Evolutionary conservation across 2,797 vertebrate genomes (phyloP).

Genomic region (Squalus acanthias): DNA sequence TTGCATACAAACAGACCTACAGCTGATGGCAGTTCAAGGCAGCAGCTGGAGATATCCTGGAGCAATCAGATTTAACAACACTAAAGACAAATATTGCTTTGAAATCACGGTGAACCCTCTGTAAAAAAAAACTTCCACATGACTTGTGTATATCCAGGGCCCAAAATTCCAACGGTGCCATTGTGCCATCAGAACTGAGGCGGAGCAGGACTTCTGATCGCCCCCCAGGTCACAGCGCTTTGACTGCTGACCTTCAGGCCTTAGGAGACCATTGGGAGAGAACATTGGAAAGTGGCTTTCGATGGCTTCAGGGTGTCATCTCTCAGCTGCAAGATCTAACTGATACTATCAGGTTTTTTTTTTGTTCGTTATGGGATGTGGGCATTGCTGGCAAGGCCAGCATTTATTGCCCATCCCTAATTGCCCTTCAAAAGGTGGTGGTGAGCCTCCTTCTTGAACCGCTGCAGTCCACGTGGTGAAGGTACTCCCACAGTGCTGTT

Average conservation of each 20-base stretch:
- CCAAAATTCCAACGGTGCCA: background rate
- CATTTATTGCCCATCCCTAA: no score
- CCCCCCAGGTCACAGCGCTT: background rate
- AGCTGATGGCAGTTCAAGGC: background rate
- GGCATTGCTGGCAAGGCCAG: no score
- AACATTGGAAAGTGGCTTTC: background rate
- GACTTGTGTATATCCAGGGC: background rate
- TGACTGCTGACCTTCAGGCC: background rate
- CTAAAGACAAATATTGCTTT: background rate
- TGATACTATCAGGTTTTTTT: background rate
- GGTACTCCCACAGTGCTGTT: no score
- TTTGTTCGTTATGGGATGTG: no score
- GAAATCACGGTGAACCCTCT: background rate
- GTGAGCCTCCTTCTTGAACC: no score
- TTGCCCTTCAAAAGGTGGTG: no score
- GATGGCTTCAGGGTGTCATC: background rate
- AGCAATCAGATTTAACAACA: slow-evolving; percentile 16
- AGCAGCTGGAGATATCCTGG: slow-evolving; percentile 8
- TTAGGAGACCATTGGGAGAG: background rate
- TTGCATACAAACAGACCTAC: background rate
- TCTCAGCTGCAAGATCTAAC: background rate
- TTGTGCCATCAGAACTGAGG: background rate
- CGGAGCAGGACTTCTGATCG: background rate
- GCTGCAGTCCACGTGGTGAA: no score
- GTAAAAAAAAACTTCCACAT: background rate